A percentile compares a stretch with the other conserved stretches of the same genome.
Conservation (phyloP, 2,113 vertebrate species). For the Neodontobutis hainanensis region DNA sequence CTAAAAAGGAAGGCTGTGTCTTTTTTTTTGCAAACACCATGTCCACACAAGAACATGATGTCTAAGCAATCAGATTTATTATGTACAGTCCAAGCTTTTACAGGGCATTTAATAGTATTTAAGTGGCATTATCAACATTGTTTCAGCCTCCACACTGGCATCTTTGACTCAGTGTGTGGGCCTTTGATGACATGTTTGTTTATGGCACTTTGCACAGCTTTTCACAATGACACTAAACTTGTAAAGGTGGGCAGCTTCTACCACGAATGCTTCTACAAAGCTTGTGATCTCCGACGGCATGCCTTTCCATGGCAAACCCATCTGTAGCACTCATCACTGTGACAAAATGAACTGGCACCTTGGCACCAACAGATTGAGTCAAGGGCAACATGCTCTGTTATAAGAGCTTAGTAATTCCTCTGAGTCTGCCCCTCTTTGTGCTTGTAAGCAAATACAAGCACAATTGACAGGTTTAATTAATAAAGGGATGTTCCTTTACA, state of each 20-base stretch:
- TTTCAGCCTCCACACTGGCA: conserved; percentile 23
- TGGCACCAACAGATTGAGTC: conserved; percentile 17
- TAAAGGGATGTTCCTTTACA: conserved; percentile 59
- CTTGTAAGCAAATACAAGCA: conserved; percentile 8
- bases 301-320: conserved; percentile 27
- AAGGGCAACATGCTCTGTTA: conserved; percentile 14
- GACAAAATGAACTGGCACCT: conserved; percentile 19
- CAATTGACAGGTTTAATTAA: conserved; percentile 49
- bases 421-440: conserved; percentile 4
- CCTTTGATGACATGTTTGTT: conserved; percentile 27
- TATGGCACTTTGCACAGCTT: conserved; percentile 10
- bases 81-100: conserved; percentile 29
- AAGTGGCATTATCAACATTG: conserved; percentile 34
- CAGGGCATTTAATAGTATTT: conserved; percentile 24
- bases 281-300: conserved; percentile 26
- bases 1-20: neutral
- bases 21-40: conserved; percentile 7
- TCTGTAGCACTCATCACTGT: neutral
- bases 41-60: conserved; percentile 33
- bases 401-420: conserved; percentile 16
- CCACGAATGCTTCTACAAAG: conserved; percentile 26
- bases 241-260: conserved; percentile 36
- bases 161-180: conserved; percentile 31
- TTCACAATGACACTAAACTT: conserved; percentile 27
- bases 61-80: conserved; percentile 39